These are phyloP conservation scores for Sarcophilus harrisii DNA, from an alignment of 2,797 vertebrate species.

Conservation along the genomic window DNA sequence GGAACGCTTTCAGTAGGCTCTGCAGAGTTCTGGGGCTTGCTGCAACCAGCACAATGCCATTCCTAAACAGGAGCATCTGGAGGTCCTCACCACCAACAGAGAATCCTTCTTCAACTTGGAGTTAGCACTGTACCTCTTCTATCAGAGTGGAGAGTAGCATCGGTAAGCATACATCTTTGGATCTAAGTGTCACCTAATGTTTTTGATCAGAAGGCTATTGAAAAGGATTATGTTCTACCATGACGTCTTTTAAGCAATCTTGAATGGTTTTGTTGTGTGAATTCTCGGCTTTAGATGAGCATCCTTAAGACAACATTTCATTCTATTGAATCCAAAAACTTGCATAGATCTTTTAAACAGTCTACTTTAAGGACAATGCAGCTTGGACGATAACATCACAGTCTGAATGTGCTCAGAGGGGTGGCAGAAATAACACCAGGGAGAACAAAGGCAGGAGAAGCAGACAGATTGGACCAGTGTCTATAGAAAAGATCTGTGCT, in stretches of 20 bases:
- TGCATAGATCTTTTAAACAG: background rate
- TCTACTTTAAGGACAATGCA: background rate
- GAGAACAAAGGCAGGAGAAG: background rate
- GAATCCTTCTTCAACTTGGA: background rate
- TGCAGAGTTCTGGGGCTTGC: background rate
- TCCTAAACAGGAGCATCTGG: background rate
- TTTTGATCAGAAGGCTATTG: background rate
- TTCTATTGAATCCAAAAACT: background rate
- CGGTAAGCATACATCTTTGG: background rate
- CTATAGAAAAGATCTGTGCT: background rate
- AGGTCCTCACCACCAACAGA: background rate
- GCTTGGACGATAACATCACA: background rate
- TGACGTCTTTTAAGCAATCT: background rate
- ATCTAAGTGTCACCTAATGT: background rate
- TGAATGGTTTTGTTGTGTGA: background rate
- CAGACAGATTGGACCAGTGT: background rate
- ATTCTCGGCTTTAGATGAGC: background rate
- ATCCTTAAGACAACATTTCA: background rate
- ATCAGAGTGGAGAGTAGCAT: background rate
- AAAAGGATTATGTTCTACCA: no score
- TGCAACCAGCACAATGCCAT: background rate
- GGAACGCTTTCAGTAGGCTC: background rate
- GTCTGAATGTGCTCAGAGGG: background rate
- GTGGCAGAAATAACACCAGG: background rate
- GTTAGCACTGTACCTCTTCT: background rate